phyloP scores from a whole-genome alignment of 2,113 vertebrate species.

The Lepidothrix coronata region DNA sequence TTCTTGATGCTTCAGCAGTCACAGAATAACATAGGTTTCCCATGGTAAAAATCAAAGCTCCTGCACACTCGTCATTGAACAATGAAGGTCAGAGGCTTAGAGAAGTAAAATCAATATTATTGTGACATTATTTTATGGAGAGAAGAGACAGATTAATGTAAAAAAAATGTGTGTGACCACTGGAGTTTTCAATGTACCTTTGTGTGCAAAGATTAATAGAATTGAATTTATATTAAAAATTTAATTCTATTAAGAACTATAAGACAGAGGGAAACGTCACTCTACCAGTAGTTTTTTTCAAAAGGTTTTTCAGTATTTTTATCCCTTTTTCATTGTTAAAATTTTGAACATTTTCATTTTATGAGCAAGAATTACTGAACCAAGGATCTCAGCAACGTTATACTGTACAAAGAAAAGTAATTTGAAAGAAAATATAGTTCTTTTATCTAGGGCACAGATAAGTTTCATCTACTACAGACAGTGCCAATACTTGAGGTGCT shows the following conservation, averaged over 20 bases:
- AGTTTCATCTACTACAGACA: neutral
- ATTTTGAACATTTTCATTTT: neutral
- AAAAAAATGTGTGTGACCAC: neutral
- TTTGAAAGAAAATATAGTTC: neutral
- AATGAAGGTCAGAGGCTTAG: neutral
- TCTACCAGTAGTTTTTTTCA: neutral
- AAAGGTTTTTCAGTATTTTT: neutral
- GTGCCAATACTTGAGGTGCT: neutral
- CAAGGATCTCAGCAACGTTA: neutral
- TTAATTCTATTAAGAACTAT: neutral
- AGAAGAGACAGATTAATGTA: neutral
- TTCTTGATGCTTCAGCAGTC: neutral
- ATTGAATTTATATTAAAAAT: neutral
- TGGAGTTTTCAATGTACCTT: neutral
- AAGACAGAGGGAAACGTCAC: neutral
- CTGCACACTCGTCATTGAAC: neutral
- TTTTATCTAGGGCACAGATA: neutral
- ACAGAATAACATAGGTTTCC: neutral
- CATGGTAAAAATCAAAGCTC: neutral
- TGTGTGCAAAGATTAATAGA: neutral
- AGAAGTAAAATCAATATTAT: neutral
- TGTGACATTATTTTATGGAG: neutral
- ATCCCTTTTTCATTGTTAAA: neutral
- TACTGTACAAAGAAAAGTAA: neutral
- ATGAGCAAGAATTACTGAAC: neutral